Evolutionary conservation across 2,113 vertebrate species (phyloP), one percentile per base, ranked within the genome.

Genomic region (Paralichthys olivaceus): DNA sequence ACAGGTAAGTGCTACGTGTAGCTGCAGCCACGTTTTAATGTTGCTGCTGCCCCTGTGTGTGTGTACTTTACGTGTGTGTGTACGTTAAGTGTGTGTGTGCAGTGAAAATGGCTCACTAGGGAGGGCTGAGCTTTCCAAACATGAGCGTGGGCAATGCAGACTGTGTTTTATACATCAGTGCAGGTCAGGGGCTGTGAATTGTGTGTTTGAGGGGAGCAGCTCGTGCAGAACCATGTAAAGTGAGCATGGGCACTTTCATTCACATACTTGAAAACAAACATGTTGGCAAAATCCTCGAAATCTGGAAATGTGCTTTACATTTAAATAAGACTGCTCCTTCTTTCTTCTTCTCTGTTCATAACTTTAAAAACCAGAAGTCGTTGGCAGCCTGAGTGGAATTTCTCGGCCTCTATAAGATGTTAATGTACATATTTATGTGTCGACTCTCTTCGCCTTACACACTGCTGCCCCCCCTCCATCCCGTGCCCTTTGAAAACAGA

Each of bases 151-250:
- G 63, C 56, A 70, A 28, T 22, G 58, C 25, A 69, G 29, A 57
- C 64, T 88, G 75, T 92, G 87, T 90, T 92, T 91, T 87, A 76
- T 76, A 74, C 85, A 92, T 94, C 81, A 93, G 80, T 26, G 65
- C 66, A 34, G 32, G 51, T 69, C 69, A 66, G 80, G 20, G 20
- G 64, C 29, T 45, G 34, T 53, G 25, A 72, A 23, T 57, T 32
- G 40, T 63, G 69, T 74, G 65, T 77, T 20, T 75, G 43, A 51
- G 25, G 23, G 9, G 60, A 45, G 34, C 14, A 19, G 59, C 64
- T 77, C 43, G 45, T 22, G 56, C 28, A 37, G 47, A 58, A 47
- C 20, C 1, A 23, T 55, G 45, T 32, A 23, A 28, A 28, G 4
- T 28, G 32, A 56, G 67, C 20, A 5, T 57, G 29, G 54, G 20